phyloP scores from a whole-genome alignment of 2,113 vertebrate species.

The Laticauda colubrina region DNA sequence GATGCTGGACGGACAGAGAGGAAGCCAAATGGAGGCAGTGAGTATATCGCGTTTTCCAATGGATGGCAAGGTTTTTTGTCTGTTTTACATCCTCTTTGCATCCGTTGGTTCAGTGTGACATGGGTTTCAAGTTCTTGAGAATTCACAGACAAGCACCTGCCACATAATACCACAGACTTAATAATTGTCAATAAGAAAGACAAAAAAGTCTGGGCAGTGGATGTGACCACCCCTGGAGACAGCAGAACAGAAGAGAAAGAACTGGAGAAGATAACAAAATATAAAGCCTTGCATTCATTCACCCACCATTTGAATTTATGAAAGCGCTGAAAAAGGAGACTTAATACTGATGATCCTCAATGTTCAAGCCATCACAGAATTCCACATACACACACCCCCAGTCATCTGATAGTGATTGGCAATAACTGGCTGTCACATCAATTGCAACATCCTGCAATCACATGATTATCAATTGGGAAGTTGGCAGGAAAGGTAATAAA shows the following conservation, averaged over 20 bases:
- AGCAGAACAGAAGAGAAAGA: not conserved
- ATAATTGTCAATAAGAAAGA: not conserved
- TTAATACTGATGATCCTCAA: not conserved
- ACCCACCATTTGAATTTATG: not conserved
- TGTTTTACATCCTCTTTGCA: too few relatives aligned
- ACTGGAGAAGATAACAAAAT: not conserved
- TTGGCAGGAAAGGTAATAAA: not conserved
- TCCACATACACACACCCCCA: fast-evolving
- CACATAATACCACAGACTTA: not conserved
- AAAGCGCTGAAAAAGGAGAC: not conserved
- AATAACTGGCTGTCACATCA: not conserved
- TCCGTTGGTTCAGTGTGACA: too few relatives aligned
- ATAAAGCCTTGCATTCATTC: not conserved
- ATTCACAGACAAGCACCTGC: not conserved
- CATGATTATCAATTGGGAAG: not conserved
- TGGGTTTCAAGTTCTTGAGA: not conserved
- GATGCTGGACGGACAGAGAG: too few relatives aligned
- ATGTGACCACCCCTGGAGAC: not conserved
- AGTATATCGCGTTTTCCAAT: too few relatives aligned
- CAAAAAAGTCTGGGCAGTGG: not conserved
- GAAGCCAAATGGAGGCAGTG: too few relatives aligned
- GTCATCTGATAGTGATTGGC: not conserved
- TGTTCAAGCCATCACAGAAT: not conserved
- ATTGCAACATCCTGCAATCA: not conserved
- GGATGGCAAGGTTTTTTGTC: too few relatives aligned